Percentiles rank a stretch among this genome's conserved stretches.
These are phyloP conservation scores for Taxidea taxus DNA, from an alignment of 2,113 vertebrate species.

Conservation along the genomic window DNA sequence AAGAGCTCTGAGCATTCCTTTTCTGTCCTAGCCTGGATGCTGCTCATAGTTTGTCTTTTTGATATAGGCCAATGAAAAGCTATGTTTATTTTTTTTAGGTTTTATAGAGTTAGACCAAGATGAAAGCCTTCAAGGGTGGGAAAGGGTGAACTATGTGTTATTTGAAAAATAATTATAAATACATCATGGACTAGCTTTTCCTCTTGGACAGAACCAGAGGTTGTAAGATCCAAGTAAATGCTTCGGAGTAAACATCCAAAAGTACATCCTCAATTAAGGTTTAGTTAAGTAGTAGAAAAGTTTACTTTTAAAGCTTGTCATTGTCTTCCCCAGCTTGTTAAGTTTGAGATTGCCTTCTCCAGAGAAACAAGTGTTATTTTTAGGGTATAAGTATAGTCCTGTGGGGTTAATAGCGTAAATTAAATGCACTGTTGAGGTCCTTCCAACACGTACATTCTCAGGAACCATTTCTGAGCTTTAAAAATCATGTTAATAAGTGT, in stretches of 20 bases:
- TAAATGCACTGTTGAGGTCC: not conserved
- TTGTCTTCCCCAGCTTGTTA: not conserved
- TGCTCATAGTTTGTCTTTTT: not conserved
- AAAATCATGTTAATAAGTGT: not conserved
- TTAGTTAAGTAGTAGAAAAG: slow-evolving; percentile 19
- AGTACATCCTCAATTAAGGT: not conserved
- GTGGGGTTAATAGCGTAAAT: not conserved
- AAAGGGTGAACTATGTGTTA: not conserved
- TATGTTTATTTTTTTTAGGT: not conserved
- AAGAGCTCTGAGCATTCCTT: not conserved
- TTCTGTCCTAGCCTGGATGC: not conserved
- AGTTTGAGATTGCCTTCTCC: not conserved
- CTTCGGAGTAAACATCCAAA: not conserved
- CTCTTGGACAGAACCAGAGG: not conserved
- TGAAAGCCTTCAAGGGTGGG: not conserved
- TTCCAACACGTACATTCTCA: not conserved
- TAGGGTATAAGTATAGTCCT: not conserved
- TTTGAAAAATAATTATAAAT: not conserved
- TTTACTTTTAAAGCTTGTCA: not conserved
- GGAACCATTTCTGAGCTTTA: slow-evolving; percentile 2
- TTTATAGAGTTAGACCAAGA: not conserved
- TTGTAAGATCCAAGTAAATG: not conserved
- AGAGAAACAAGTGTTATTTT: not conserved
- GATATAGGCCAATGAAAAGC: not conserved
- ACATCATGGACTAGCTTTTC: not conserved